Base-by-base conservation (phyloP, 2,888 invertebrate species). In the Resseliella maxima region DNA sequence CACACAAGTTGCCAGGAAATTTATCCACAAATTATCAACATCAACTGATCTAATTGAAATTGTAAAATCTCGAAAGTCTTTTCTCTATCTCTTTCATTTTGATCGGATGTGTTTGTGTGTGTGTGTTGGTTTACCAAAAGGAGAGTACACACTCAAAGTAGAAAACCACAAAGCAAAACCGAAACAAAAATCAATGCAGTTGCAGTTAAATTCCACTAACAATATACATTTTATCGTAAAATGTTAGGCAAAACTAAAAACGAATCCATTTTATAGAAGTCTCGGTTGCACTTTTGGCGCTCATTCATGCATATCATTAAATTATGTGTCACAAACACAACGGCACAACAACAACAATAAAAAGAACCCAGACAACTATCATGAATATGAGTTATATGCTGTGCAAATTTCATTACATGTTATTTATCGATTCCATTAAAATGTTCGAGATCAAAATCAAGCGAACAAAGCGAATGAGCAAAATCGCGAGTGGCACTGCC, bases 341-440 rank as follows among this genome's bases (percentile, higher is more conserved):
- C 72, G 35, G 35, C 35, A 27, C 24, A 27, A 72, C 15, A 41
- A 24, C 59, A 59, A 18, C 50, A 12, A 41, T 50, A 50, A 18
- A 59, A 24, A 24, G 59, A 31, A 31, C 18, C 35, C 72, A 27
- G 72, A 72, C 72, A 72, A 72, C 21, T 31, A n/a, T n/a, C 72
- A 72, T 72, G 72, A 50, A 1, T 72, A 72, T 72, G 72, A 72
- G 72, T 72, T 59, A 59, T 59, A 59, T 59, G n/a, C 59, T 3
- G 31, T 72, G 72, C 35, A 72, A n/a, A 72, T 72, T 72, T 35
- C 72, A 72, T 72, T 72, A 72, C 72, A 72, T 35, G 72, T 31
- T 72, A 72, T 72, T 72, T 72, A 72, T 72, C 72, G 72, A 72
- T 72, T 72, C 72, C 72, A 72, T 72, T 72, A 35, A 72, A 72